phyloP scores from a whole-genome alignment of 2,113 vertebrate genomes.

The Strix aluco region DNA sequence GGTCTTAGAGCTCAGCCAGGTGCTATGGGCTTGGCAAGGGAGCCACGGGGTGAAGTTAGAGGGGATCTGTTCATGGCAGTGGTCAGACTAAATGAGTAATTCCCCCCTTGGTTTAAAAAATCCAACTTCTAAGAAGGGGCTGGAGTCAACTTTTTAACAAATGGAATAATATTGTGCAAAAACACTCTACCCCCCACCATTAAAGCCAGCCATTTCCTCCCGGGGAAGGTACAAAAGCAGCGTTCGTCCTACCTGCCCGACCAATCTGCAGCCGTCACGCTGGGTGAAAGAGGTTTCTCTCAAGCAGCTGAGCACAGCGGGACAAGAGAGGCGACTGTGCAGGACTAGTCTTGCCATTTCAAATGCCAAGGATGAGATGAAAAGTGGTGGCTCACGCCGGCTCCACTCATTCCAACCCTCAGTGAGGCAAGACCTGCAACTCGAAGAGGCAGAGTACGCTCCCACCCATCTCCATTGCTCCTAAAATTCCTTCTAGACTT shows the following conservation, averaged over 20 bases:
- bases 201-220: background rate
- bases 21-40: background rate
- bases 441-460: background rate
- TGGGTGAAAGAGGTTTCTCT: background rate
- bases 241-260: background rate
- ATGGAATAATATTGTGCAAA: background rate
- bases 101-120: background rate
- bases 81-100: background rate
- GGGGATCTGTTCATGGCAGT: background rate
- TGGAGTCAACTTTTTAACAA: background rate
- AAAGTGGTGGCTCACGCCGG: background rate
- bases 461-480: background rate
- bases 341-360: background rate
- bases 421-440: background rate
- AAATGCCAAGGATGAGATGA: background rate
- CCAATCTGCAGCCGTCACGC: background rate
- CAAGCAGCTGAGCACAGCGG: background rate
- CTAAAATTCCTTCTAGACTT: background rate
- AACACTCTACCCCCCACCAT: too few relatives aligned
- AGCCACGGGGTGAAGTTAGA: background rate
- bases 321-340: accelerated
- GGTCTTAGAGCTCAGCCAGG: background rate
- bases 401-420: background rate
- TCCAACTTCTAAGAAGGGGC: background rate
- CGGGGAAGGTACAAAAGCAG: background rate